Percentiles rank a stretch among this genome's conserved stretches.
These are phyloP conservation scores for Pavo muticus DNA, from an alignment of 2,113 vertebrate genomes.

Conservation along the genomic window DNA sequence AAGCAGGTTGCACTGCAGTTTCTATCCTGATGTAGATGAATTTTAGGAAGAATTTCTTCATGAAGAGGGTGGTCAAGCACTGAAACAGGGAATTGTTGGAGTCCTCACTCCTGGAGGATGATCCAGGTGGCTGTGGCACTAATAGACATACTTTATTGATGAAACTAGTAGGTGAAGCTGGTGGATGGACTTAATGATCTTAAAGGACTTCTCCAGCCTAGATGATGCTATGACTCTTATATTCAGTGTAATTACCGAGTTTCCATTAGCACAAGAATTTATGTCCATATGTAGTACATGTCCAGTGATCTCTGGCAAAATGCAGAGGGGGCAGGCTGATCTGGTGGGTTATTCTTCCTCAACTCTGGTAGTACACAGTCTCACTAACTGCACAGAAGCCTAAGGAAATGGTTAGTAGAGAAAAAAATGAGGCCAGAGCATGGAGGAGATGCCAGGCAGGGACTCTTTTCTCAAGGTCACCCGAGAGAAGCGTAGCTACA, in stretches of 20 bases:
- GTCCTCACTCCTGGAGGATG: background rate
- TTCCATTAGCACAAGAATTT: background rate
- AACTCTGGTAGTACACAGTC: background rate
- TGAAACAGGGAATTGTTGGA: background rate
- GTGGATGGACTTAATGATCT: background rate
- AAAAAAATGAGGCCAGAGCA: background rate
- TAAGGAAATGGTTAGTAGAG: background rate
- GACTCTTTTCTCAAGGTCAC: background rate
- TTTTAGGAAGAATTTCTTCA: background rate
- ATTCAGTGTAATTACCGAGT: background rate
- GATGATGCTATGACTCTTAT: background rate
- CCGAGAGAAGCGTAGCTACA: background rate
- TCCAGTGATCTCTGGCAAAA: background rate
- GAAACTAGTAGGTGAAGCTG: background rate
- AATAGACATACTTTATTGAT: background rate
- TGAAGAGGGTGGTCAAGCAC: background rate
- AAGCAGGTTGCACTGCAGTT: background rate
- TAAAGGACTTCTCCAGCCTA: background rate
- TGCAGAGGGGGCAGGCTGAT: background rate
- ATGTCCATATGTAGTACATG: rapidly evolving
- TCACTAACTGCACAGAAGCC: background rate
- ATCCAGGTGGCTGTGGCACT: background rate
- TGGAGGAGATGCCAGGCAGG: rapidly evolving
- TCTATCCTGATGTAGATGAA: background rate
- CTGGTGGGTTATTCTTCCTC: background rate